A percentile compares a stretch with the other conserved stretches of the same genome.
These are phyloP conservation scores for Tupiocoris notatus DNA, from an alignment of 2,888 invertebrate genomes.

Conservation along the genomic window DNA sequence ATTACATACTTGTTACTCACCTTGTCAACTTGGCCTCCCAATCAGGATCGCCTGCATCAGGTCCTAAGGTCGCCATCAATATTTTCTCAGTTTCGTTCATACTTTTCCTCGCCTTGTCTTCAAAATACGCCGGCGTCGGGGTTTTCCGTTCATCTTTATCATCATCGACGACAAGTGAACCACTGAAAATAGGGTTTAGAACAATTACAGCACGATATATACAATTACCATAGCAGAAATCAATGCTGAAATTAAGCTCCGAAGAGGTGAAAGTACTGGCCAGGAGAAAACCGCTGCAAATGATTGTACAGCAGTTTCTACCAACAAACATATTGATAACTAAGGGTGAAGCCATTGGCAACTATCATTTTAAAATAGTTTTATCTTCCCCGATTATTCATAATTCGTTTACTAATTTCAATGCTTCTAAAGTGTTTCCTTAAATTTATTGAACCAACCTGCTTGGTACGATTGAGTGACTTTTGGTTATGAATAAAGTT, in stretches of 20 bases:
- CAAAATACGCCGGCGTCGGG: constrained; percentile 60
- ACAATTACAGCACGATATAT: no score
- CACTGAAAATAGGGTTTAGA: no score
- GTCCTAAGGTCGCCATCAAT: constrained; percentile 59
- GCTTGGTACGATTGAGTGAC: constrained; percentile 50
- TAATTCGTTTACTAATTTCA: no score
- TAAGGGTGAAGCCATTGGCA: background rate
- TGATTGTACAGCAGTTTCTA: no score
- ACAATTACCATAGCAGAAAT: background rate
- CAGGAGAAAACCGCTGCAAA: no score
- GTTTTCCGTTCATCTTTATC: background rate
- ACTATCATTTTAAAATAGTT: background rate
- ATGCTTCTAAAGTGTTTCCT: background rate
- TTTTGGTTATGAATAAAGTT: constrained; percentile 57
- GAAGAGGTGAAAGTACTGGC: background rate
- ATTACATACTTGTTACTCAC: constrained; percentile 54
- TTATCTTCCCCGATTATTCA: no score
- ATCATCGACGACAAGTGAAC: background rate
- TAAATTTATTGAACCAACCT: constrained; percentile 45
- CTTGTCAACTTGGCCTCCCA: constrained; percentile 70
- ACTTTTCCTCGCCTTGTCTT: constrained; percentile 60
- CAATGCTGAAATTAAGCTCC: background rate
- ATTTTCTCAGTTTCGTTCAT: constrained; percentile 72
- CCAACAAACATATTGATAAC: no score
- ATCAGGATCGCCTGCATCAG: constrained; percentile 59